phyloP scores from a whole-genome alignment of 2,888 invertebrate genomes.

The Pristionchus mayeri region DNA sequence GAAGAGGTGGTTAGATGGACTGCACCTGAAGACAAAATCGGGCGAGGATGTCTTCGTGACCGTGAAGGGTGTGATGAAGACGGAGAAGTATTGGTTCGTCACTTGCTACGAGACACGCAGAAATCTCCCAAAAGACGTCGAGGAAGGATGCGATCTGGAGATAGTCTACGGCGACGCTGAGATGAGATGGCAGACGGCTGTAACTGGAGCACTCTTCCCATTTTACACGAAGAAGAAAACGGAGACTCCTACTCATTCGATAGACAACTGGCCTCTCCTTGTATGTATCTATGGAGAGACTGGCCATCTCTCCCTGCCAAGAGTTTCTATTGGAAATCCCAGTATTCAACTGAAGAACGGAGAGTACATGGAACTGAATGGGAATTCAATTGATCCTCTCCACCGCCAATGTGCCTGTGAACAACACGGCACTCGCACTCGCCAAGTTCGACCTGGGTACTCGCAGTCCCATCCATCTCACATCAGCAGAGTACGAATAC shows the following conservation, averaged over 20 bases:
- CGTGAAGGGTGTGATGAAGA: background rate
- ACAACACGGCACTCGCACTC: background rate
- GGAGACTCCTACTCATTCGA: background rate
- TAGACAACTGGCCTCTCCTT: background rate
- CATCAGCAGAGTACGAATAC: background rate
- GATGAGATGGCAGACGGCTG: background rate
- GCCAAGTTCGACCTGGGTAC: background rate
- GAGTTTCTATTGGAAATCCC: background rate
- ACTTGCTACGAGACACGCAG: background rate
- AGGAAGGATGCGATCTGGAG: background rate
- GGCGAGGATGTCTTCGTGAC: background rate
- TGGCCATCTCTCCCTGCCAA: background rate
- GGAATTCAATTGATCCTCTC: constrained; percentile 16
- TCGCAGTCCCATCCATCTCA: background rate
- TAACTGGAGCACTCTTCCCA: background rate
- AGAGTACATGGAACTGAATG: background rate
- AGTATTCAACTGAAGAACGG: background rate
- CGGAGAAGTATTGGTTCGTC: background rate
- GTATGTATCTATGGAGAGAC: background rate
- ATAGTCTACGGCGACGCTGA: background rate
- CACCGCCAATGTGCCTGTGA: constrained; percentile 14
- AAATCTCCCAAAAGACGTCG: background rate
- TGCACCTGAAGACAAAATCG: background rate
- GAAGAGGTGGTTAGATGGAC: background rate
- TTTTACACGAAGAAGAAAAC: background rate